Evolutionary conservation across 2,888 invertebrate species (phyloP).

Genomic region (Metellina segmentata): DNA sequence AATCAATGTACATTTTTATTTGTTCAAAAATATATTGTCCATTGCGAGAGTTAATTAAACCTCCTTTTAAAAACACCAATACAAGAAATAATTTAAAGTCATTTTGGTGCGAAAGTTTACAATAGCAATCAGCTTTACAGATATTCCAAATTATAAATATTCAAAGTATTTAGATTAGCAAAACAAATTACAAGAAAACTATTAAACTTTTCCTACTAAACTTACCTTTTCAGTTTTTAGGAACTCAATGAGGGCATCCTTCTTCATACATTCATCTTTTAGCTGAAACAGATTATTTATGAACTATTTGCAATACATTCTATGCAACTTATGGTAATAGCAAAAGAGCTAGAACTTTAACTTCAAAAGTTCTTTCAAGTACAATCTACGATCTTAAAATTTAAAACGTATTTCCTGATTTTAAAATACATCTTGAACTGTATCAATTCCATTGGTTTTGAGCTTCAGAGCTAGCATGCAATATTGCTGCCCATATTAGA

Average conservation of each 20-base stretch:
- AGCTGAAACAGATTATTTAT: background rate
- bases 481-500: too few relatives aligned
- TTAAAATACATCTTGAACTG: too few relatives aligned
- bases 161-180: background rate
- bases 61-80: background rate
- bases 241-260: constrained; percentile 8
- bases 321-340: too few relatives aligned
- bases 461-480: too few relatives aligned
- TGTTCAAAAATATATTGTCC: background rate
- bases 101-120: background rate
- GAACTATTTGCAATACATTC: too few relatives aligned
- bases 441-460: too few relatives aligned
- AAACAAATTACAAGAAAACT: background rate
- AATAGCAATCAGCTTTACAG: background rate
- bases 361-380: too few relatives aligned
- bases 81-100: background rate
- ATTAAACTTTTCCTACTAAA: background rate
- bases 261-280: background rate
- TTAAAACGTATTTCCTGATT: too few relatives aligned
- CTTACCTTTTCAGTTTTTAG: constrained; percentile 16
- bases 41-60: background rate
- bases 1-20: background rate
- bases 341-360: too few relatives aligned
- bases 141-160: background rate
- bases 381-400: too few relatives aligned